phyloP scores from a whole-genome alignment of 2,888 invertebrate genomes.

The Antheraea yamamai region DNA sequence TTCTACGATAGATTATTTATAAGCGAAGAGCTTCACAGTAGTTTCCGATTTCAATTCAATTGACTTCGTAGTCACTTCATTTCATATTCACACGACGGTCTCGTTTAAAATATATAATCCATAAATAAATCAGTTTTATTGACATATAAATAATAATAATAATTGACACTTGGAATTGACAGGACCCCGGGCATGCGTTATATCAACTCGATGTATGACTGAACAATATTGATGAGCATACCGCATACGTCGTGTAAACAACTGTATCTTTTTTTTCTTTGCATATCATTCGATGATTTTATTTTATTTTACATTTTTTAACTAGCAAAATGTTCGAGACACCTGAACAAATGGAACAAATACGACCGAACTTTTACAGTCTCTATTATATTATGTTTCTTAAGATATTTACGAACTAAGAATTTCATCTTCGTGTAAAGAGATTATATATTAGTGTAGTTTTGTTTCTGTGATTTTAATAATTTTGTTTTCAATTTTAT shows the following conservation, averaged over 20 bases:
- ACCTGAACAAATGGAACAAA: background rate
- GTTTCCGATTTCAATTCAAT: slow-evolving; percentile 12
- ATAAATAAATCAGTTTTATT: slow-evolving; percentile 37
- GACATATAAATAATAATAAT: slow-evolving; percentile 21
- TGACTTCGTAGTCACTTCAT: slow-evolving; percentile 10
- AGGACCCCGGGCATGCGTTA: background rate
- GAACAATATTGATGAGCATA: background rate
- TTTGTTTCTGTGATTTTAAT: too few species aligned
- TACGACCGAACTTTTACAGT: background rate
- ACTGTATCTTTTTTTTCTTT: background rate
- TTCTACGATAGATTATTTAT: background rate
- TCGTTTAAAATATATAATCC: slow-evolving; percentile 30
- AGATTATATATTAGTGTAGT: background rate
- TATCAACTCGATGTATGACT: background rate
- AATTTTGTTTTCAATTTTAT: too few species aligned
- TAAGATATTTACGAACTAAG: too few species aligned
- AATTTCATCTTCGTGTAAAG: too few species aligned
- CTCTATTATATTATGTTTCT: background rate
- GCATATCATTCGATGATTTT: background rate
- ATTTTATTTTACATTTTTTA: background rate
- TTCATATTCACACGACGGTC: slow-evolving; percentile 4
- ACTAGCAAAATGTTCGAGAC: background rate
- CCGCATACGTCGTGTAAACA: background rate
- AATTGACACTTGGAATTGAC: slow-evolving; percentile 9
- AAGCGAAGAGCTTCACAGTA: background rate